Evolutionary conservation across 1,140 invertebrate species (phyloP).

Genomic region (Drosophila erecta): DNA sequence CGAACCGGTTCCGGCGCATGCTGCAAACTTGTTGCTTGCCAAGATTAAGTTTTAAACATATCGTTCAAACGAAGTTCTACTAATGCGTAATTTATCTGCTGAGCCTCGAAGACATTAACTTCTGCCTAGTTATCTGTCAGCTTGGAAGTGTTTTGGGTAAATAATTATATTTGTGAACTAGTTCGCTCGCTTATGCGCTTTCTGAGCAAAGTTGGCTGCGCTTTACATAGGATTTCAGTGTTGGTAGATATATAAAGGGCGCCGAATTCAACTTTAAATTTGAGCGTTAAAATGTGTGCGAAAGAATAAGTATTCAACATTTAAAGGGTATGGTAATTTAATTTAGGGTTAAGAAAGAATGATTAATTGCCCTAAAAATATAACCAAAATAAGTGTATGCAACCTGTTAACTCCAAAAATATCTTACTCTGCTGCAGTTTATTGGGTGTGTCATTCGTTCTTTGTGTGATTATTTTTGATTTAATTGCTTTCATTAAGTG

Average conservation of each 20-base stretch:
- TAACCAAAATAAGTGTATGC: too few relatives aligned
- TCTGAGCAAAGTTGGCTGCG: constrained; percentile 21
- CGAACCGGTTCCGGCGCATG: constrained; percentile 21
- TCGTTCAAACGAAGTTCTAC: too few relatives aligned
- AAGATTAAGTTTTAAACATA: background rate
- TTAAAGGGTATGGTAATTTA: too few relatives aligned
- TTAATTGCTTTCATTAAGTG: too few relatives aligned
- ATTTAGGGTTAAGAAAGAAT: too few relatives aligned
- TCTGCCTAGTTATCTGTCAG: constrained; percentile 1
- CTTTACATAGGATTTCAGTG: background rate
- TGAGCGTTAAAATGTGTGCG: background rate
- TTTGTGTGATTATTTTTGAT: too few relatives aligned
- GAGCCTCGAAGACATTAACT: too few relatives aligned
- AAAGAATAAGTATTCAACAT: background rate
- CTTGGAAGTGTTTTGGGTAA: background rate
- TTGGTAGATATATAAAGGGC: background rate
- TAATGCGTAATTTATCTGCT: background rate
- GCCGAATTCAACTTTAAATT: constrained; percentile 7
- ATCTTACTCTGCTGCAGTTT: too few relatives aligned
- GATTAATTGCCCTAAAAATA: too few relatives aligned
- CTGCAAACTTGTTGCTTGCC: constrained; percentile 41
- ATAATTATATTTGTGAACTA: background rate
- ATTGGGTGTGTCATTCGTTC: too few relatives aligned
- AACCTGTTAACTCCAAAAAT: too few relatives aligned
- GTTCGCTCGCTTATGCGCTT: background rate